Evolutionary conservation across 2,888 invertebrate species (phyloP).

Genomic region (Polietes domitor): DNA sequence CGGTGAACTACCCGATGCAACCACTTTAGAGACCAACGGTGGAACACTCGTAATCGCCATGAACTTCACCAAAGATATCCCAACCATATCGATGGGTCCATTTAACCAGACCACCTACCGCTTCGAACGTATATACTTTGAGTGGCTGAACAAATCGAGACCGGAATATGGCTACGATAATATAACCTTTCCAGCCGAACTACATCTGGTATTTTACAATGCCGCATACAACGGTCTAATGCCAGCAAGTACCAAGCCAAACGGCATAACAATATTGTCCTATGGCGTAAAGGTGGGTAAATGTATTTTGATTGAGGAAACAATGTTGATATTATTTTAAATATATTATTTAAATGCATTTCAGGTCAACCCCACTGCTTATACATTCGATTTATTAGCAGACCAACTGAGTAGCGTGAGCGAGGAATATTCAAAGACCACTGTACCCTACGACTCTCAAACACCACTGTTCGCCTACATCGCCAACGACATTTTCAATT

Average conservation of each 20-base stretch:
- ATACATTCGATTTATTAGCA: neutral
- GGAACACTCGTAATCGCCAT: neutral
- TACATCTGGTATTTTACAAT: neutral
- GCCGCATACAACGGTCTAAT: neutral
- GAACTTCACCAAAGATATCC: neutral
- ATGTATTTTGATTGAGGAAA: too few relatives aligned
- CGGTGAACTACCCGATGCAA: neutral
- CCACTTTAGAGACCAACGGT: neutral
- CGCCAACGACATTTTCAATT: too few relatives aligned
- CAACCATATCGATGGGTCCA: neutral
- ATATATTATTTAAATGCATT: too few relatives aligned
- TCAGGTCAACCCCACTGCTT: neutral
- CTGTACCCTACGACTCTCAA: neutral
- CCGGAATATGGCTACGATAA: neutral
- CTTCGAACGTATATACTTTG: neutral
- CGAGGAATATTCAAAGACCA: neutral
- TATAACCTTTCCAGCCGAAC: neutral
- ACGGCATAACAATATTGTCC: neutral
- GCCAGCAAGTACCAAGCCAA: neutral
- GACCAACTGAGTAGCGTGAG: neutral
- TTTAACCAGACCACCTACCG: neutral
- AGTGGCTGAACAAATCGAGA: neutral
- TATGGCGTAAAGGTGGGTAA: neutral
- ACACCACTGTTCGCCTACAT: too few relatives aligned
- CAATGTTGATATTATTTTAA: neutral